These are phyloP conservation scores for Hydrotaea cyrtoneurina DNA, from an alignment of 2,888 invertebrate genomes.

Conservation along the genomic window DNA sequence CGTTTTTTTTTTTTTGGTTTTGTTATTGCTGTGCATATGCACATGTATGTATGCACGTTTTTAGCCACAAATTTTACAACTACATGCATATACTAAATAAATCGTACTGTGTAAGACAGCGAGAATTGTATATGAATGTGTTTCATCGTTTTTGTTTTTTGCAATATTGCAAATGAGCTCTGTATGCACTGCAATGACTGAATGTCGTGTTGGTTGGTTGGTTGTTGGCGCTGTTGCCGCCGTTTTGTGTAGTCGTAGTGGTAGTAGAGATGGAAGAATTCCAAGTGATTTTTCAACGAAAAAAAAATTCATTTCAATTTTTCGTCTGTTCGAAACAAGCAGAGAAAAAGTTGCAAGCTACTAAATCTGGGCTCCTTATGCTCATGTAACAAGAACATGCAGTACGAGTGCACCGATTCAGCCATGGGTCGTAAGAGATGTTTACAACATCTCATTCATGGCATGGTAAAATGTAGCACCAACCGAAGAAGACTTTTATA, in stretches of 20 bases:
- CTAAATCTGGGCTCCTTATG: slow-evolving; percentile 80
- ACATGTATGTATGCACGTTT: slow-evolving; percentile 47
- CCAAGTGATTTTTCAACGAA: slow-evolving; percentile 57
- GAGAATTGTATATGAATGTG: slow-evolving; percentile 44
- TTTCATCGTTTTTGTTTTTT: slow-evolving; percentile 21
- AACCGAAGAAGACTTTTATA: background rate
- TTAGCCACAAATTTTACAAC: slow-evolving; percentile 51
- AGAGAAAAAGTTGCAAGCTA: slow-evolving; percentile 72
- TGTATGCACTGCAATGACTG: background rate
- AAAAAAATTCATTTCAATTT: slow-evolving; percentile 56
- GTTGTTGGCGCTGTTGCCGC: slow-evolving; percentile 7
- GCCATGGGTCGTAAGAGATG: slow-evolving; percentile 24
- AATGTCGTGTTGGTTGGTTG: slow-evolving; percentile 22
- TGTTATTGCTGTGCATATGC: slow-evolving; percentile 41
- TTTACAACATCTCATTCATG: slow-evolving; percentile 16
- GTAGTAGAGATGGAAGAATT: slow-evolving; percentile 53
- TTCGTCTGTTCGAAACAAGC: slow-evolving; percentile 62
- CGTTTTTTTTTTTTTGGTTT: slow-evolving; percentile 31
- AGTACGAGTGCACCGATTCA: slow-evolving; percentile 79
- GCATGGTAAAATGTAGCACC: background rate
- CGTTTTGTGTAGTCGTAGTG: slow-evolving; percentile 41
- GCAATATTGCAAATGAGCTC: slow-evolving; percentile 61
- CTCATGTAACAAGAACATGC: slow-evolving; percentile 81
- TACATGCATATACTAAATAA: slow-evolving; percentile 12
- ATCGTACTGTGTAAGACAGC: slow-evolving; percentile 44